These are phyloP conservation scores for Gallinago stenura DNA, from an alignment of 2,797 vertebrate species.

Conservation along the genomic window DNA sequence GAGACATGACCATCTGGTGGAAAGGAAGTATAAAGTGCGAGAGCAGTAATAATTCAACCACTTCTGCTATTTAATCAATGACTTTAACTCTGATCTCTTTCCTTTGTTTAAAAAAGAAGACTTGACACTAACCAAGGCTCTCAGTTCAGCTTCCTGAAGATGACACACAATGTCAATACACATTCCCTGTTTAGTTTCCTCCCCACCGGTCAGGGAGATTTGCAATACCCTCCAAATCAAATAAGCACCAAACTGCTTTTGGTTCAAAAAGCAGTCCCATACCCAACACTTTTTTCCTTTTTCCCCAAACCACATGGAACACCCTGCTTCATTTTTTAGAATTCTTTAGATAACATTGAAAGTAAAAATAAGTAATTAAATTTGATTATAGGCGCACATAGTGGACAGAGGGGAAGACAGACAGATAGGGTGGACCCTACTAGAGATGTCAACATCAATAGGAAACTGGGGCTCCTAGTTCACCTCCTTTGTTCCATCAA, in stretches of 20 bases:
- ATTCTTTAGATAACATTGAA: not conserved
- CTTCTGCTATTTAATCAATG: not conserved
- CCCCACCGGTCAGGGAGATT: not conserved
- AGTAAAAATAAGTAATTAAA: not conserved
- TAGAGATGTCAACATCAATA: rapidly evolving
- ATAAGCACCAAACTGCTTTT: not conserved
- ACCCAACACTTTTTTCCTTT: rapidly evolving
- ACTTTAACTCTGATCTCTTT: not conserved
- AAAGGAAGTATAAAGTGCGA: not conserved
- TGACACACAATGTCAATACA: not conserved
- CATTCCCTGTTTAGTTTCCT: not conserved
- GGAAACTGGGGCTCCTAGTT: not conserved
- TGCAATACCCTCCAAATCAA: not conserved
- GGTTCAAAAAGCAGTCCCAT: not conserved
- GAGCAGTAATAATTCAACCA: not conserved
- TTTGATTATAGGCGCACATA: not conserved
- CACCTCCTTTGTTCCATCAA: not conserved
- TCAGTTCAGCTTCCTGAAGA: not conserved
- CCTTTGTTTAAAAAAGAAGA: not conserved
- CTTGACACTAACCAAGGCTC: not conserved
- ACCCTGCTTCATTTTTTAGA: not conserved
- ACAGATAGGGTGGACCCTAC: not conserved
- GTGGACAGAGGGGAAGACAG: not conserved
- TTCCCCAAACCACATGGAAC: not conserved
- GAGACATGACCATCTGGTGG: rapidly evolving